Base-by-base conservation (phyloP, 2,797 vertebrate genomes). In the Avahi laniger region DNA sequence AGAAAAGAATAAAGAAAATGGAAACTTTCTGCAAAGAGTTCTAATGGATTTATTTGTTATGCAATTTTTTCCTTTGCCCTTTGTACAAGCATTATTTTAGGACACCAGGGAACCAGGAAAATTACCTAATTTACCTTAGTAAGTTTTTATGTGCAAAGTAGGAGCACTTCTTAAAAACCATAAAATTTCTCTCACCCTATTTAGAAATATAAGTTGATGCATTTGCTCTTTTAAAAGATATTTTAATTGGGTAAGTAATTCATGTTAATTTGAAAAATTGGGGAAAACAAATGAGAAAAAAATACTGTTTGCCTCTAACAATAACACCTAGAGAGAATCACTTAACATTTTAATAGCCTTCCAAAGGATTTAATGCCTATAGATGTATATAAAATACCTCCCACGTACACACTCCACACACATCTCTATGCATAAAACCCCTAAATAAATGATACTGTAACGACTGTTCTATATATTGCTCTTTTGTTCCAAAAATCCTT, bases 11-110 rank as follows among this genome's bases (percentile, higher is more conserved):
- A 46, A 80, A 82, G 10, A 90, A 96, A 93, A 89, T 86, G 43
- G 50, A 95, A 93, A 87, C 20, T 95, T 92, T 90, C 43, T 70
- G 14, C 54, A 69, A 18, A 84, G 46, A 59, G 12, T 67, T 96
- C 65, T 63, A 91, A 57, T 89, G 65, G 75, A 8, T 95, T 89
- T 95, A 87, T 95, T 96, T 95, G 72, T 81, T 91, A 78, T 79
- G 2, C 11, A 83, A 18, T 67, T 89, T 90, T 79, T 97, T 94
- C 73, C 17, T 95, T 93, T 33, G 63, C 30, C 11, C 35, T 52
- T n/a, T 24, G 17, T 61, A 76, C 89, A 92, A 93, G 69, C 50
- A 86, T 86, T 85, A 90, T 87, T 94, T 82, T 78, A 73, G 28
- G 6, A 79, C 33, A 72, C 30, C 20, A 50, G 59, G 52, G 61